Base-by-base conservation (phyloP, 1,140 invertebrate species). In the Dufourea novaeangliae region DNA sequence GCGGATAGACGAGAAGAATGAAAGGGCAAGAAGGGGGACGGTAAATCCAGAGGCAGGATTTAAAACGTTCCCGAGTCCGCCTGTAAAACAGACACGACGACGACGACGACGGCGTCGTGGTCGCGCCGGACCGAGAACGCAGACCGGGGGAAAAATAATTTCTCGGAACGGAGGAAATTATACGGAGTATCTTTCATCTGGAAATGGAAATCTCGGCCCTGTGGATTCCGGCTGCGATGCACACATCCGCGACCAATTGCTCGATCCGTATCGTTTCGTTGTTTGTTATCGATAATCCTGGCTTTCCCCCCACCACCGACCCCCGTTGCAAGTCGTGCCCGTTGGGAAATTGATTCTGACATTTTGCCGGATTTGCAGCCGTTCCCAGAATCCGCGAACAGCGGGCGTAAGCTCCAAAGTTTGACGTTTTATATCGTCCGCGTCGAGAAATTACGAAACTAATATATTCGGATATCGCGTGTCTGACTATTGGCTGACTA, bases 41-140 rank as follows among this genome's bases (percentile, higher is more conserved):
- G 68, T 68, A 67, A 82, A 84, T 81, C 74, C 67, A 79, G 79
- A 79, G 69, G 69, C 67, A 61, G 83, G 79, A 76, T 85, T 85
- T 85, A 79, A 85, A 85, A 82, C 67, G 75, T 77, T 75, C 78
- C 70, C 69, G 62, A 66, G 22, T 61, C 80, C 8, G 67, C 84
- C 56, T 79, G 79, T 85, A 76, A 84, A 85, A 85, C 82, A 80
- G 54, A 22, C 52, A 68, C 62, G 67, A 79, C 72, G 50, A 79
- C 80, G 77, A 57, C 61, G 54, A 50, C 39, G 10, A 34, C 7
- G 27, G 20, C 57, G 44, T 52, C 17, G 66, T 50, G 67, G 46
- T 79, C 50, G 44, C 39, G 50, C 32, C 54, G 74, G 46, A 74
- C 57, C 41, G 66, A 66, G 64, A n/a, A n/a, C n/a, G n/a, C 41